Evolutionary conservation across 2,113 vertebrate species (phyloP).

Genomic region (Phoxinus phoxinus): DNA sequence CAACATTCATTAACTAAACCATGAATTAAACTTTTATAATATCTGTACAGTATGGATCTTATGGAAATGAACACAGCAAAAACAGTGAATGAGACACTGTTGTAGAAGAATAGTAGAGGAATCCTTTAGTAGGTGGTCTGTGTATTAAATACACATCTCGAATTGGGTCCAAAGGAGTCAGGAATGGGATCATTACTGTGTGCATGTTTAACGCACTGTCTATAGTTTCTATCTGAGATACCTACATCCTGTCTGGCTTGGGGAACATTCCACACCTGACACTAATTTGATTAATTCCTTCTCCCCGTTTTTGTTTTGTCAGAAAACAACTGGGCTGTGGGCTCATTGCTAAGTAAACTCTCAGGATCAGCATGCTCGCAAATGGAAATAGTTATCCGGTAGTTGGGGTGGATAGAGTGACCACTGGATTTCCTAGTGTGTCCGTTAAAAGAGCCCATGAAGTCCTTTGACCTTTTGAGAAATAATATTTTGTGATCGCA

Average conservation of each 20-base stretch:
- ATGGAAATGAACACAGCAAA: background rate
- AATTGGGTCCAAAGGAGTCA: constrained; percentile 1
- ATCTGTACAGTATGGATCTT: constrained; percentile 34
- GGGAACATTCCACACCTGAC: constrained; percentile 66
- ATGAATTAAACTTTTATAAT: background rate
- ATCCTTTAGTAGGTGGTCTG: background rate
- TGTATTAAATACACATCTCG: background rate
- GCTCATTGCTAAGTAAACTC: constrained; percentile 61
- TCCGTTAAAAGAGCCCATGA: background rate
- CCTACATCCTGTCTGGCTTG: constrained; percentile 63
- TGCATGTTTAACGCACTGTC: background rate
- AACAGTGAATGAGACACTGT: background rate
- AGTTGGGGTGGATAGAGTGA: constrained; percentile 9
- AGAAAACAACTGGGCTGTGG: constrained; percentile 64
- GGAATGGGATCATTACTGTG: constrained; percentile 6
- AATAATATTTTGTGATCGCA: background rate
- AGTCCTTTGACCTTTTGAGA: background rate
- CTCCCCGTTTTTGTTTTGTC: constrained; percentile 63
- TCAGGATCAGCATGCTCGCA: constrained; percentile 46
- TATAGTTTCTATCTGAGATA: constrained; percentile 47
- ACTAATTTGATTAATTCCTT: constrained; percentile 62
- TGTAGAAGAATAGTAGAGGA: background rate
- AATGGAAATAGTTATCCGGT: constrained; percentile 60
- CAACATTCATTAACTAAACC: background rate
- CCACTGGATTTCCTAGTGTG: background rate